Percentiles rank a stretch among this genome's conserved stretches.
Conservation (phyloP, 2,888 invertebrate genomes). For the Drosophila anomelani region DNA sequence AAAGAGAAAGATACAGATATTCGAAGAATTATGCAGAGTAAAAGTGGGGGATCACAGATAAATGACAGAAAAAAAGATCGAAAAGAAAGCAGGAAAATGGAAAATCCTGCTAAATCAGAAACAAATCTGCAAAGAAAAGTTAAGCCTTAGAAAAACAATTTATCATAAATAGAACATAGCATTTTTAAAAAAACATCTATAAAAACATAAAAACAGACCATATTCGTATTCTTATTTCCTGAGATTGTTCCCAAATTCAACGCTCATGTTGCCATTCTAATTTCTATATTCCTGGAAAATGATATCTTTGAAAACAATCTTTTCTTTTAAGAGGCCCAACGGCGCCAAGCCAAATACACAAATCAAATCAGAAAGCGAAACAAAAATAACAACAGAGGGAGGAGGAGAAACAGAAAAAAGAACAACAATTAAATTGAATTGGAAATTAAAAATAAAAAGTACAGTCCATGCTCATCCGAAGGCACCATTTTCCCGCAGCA, state of each 20-base stretch:
- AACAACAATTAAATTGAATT: slow-evolving; percentile 44
- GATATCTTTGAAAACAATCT: slow-evolving; percentile 21
- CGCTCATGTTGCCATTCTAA: background rate
- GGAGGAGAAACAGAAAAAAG: slow-evolving; percentile 15
- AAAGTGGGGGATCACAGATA: slow-evolving; percentile 10
- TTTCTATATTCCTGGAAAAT: background rate
- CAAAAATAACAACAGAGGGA: slow-evolving; percentile 28
- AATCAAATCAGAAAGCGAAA: slow-evolving; percentile 30
- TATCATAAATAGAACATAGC: background rate
- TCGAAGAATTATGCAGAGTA: background rate
- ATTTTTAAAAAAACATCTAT: background rate
- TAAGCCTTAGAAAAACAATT: background rate
- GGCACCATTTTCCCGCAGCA: slow-evolving; percentile 39
- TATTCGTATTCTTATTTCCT: no score
- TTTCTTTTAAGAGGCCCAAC: slow-evolving; percentile 18
- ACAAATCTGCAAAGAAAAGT: background rate
- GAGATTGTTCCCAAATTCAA: no score
- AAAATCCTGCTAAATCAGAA: background rate
- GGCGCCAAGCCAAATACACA: slow-evolving; percentile 36
- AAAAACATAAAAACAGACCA: background rate
- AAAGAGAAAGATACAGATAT: slow-evolving; percentile 2
- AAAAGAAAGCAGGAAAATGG: background rate
- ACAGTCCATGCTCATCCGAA: slow-evolving; percentile 19
- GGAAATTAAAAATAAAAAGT: slow-evolving; percentile 40
- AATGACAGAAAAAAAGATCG: background rate